Base-by-base conservation (phyloP, 2,113 vertebrate genomes). In the Centropus bengalensis region DNA sequence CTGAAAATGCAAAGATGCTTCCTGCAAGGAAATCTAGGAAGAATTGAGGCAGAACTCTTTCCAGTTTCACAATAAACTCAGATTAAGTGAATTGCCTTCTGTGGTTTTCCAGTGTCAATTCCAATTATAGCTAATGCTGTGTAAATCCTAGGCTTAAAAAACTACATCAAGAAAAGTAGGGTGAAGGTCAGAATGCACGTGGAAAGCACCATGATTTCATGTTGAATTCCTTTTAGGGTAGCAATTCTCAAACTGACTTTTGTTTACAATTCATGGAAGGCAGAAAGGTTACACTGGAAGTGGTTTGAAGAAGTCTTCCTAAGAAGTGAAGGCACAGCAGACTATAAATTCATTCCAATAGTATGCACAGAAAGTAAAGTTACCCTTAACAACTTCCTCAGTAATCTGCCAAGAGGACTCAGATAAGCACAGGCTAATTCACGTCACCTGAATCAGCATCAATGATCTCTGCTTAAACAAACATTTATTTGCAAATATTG, bases 41-140 rank as follows among this genome's bases (percentile, higher is more conserved):
- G 69, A 89, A 89, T 86, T 92, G 77, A 82, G 49, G n/a, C 62
- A 96, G 69, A 92, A 92, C 69, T 47, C 52, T 92, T 93, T 93
- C 84, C 69, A 87, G 62, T 89, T 93, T 86, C 81, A 79, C 73
- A 83, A 77, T 67, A 78, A 91, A 90, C 62, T 71, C 76, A 55
- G 83, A 91, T 86, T 89, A 87, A 90, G 56, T 78, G 44, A 88
- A 91, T 84, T 86, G 66, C 66, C 63, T 89, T 89, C 32, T 89
- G 83, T 62, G 62, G 83, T 77, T 94, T 93, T 92, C 91, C 76
- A 32, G 58, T 84, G 81, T 89, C 63, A 2, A 92, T 92, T 93
- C 66, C 94, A 91, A 69, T 92, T 92, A 92, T 6, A 15, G 56
- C 28, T 89, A 94, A 81, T 83, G 54, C 33, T 68, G 32, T 56